These are phyloP conservation scores for Aporophyla nigra DNA, from an alignment of 2,888 invertebrate genomes.

Conservation along the genomic window DNA sequence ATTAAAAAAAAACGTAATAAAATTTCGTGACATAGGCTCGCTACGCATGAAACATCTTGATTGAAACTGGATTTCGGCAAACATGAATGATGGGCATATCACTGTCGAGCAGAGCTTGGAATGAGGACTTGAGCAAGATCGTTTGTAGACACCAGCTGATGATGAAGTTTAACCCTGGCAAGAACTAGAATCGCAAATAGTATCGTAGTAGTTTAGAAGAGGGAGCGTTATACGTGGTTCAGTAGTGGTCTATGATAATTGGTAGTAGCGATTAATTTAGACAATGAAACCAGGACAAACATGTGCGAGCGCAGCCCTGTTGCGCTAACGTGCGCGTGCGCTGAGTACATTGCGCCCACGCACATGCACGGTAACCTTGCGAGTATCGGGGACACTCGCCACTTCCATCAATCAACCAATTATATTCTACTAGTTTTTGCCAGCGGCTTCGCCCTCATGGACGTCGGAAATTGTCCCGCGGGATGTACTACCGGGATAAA, in stretches of 20 bases:
- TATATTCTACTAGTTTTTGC: too few relatives aligned
- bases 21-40: not conserved
- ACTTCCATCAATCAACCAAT: constrained; percentile 54
- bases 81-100: too few relatives aligned
- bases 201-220: not conserved
- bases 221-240: not conserved
- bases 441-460: too few relatives aligned
- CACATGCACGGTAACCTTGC: constrained; percentile 61
- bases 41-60: not conserved
- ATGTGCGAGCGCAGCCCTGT: constrained; percentile 44
- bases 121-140: not conserved
- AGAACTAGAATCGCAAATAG: not conserved
- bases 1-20: too few relatives aligned
- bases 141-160: not conserved
- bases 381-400: constrained; percentile 61
- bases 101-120: not conserved
- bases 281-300: constrained; percentile 27
- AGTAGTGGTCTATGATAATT: not conserved
- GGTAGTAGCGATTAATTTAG: constrained; percentile 9
- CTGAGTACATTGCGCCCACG: constrained; percentile 57
- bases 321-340: constrained; percentile 39
- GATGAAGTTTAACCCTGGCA: not conserved
- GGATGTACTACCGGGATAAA: too few relatives aligned
- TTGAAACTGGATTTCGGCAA: not conserved
- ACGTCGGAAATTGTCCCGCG: too few relatives aligned